phyloP scores from a whole-genome alignment of 2,113 vertebrate species.

The Notiomystis cincta region DNA sequence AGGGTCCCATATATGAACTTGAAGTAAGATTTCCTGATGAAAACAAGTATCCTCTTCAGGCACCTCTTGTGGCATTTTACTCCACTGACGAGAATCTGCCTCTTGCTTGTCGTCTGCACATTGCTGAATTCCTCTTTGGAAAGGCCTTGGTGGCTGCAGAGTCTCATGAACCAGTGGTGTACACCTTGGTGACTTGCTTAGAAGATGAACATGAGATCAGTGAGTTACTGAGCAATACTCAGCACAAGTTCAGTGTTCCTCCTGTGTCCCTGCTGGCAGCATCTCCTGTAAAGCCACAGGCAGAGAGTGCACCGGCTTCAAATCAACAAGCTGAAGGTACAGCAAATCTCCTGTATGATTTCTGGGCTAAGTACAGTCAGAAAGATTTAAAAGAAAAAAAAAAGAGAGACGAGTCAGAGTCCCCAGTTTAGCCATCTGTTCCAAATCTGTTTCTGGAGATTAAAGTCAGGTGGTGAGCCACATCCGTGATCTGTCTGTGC shows the following conservation, averaged over 20 bases:
- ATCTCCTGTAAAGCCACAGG: conserved; percentile 41
- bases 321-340: conserved; percentile 61
- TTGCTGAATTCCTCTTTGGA: conserved; percentile 86
- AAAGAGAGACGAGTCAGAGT: not conserved
- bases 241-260: conserved; percentile 87
- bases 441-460: not conserved
- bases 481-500: not conserved
- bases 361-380: not conserved
- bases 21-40: conserved; percentile 88
- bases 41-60: conserved; percentile 89
- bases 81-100: conserved; percentile 84
- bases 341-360: not conserved
- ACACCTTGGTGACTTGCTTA: conserved; percentile 84
- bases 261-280: conserved; percentile 66
- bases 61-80: conserved; percentile 90
- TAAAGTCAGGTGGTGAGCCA: not conserved
- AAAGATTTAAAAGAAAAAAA: not conserved
- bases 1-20: conserved; percentile 82
- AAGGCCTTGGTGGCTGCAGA: conserved; percentile 83
- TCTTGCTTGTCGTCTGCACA: conserved; percentile 81
- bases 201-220: conserved; percentile 84
- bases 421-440: not conserved
- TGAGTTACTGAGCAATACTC: conserved; percentile 74
- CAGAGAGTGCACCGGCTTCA: not conserved
- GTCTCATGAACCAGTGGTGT: conserved; percentile 83